Evolutionary conservation across 23 tunicate genomes (phyloP).

Genomic region (Pegea sp.): DNA sequence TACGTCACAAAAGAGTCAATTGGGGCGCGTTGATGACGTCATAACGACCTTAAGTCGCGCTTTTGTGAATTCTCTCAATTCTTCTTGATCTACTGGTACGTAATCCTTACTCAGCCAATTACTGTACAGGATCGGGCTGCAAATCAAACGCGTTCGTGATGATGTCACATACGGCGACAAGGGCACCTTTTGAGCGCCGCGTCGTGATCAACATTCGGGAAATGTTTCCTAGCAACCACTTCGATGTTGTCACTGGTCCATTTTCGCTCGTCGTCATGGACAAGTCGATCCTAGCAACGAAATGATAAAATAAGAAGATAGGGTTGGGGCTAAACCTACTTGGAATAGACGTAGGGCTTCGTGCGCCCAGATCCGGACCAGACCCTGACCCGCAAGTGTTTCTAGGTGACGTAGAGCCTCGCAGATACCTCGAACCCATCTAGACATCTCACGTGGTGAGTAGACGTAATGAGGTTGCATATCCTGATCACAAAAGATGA

Average conservation of each 20-base stretch:
- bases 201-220: slow-evolving; percentile 55
- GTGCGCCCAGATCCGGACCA: slow-evolving; percentile 98
- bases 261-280: slow-evolving; percentile 65
- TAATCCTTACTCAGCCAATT: slow-evolving; percentile 97
- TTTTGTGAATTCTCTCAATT: slow-evolving; percentile 79
- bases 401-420: slow-evolving; percentile 90
- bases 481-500: slow-evolving; percentile 22
- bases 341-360: slow-evolving; percentile 94
- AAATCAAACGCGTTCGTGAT: too few relatives aligned
- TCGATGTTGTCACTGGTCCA: slow-evolving; percentile 90
- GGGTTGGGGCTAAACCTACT: slow-evolving; percentile 18
- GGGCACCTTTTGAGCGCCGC: slow-evolving; percentile 59
- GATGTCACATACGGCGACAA: too few relatives aligned
- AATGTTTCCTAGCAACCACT: slow-evolving; percentile 82
- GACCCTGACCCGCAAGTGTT: slow-evolving; percentile 81
- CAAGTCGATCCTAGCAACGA: slow-evolving; percentile 46
- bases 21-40: too few relatives aligned
- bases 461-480: slow-evolving; percentile 99
- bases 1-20: slow-evolving; percentile 4
- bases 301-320: neutral
- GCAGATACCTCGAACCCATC: slow-evolving; percentile 97
- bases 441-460: slow-evolving; percentile 99
- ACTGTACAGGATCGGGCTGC: slow-evolving; percentile 90
- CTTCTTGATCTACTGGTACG: slow-evolving; percentile 88
- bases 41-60: slow-evolving; percentile 68